phyloP scores from a whole-genome alignment of 2,797 vertebrate species.

The Catamblyrhynchus diadema region DNA sequence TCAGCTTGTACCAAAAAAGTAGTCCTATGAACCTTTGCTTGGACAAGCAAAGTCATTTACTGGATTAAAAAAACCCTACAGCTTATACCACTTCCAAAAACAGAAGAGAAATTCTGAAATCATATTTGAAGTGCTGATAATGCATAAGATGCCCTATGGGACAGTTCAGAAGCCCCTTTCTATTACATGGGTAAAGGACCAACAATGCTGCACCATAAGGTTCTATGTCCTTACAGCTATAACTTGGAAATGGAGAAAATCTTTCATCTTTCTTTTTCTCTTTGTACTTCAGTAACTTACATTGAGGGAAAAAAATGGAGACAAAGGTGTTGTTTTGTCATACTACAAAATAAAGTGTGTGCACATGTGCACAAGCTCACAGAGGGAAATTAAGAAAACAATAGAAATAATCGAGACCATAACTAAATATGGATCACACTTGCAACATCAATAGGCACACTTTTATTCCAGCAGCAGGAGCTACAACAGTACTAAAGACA shows the following conservation, averaged over 20 bases:
- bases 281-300: neutral
- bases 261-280: neutral
- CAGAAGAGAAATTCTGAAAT: neutral
- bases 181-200: neutral
- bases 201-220: neutral
- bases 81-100: neutral
- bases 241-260: neutral
- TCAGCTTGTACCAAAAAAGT: neutral
- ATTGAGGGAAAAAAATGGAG: fast-evolving
- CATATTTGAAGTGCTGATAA: neutral
- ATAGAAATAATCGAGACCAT: neutral
- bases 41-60: neutral
- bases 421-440: neutral
- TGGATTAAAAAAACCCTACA: neutral
- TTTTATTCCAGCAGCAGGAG: neutral
- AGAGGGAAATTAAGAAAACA: neutral
- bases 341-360: neutral
- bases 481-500: neutral
- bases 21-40: neutral
- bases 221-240: neutral
- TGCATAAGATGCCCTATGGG: neutral
- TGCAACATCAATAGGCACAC: neutral
- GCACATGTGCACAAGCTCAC: too few species aligned
- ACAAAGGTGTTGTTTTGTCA: neutral
- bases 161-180: neutral